Conservation (phyloP, 2,888 invertebrate species). For the Amphimallon solstitiale region DNA sequence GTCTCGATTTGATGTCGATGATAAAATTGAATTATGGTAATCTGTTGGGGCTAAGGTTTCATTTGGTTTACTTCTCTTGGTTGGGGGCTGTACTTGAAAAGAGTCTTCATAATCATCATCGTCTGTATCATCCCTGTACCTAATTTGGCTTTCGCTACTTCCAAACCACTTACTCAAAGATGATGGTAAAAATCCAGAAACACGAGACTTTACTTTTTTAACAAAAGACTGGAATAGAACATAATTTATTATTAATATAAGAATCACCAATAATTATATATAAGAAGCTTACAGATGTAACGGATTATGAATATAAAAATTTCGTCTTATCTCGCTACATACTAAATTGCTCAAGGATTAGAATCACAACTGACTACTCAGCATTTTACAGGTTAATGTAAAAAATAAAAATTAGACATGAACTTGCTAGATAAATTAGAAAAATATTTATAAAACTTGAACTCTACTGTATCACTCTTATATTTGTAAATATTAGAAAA, state of each 20-base stretch:
- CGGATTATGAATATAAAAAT: no score
- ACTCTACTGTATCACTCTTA: slow-evolving; percentile 14
- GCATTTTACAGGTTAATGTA: slow-evolving; percentile 28
- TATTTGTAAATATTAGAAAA: slow-evolving; percentile 13
- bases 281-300: no score
- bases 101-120: slow-evolving; percentile 61
- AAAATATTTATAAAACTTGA: slow-evolving; percentile 1
- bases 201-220: slow-evolving; percentile 72
- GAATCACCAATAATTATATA: no score
- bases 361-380: background rate
- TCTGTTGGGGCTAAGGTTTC: slow-evolving; percentile 7
- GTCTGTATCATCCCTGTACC: slow-evolving; percentile 62
- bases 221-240: slow-evolving; percentile 73
- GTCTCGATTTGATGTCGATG: background rate
- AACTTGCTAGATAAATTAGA: background rate
- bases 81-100: slow-evolving; percentile 64
- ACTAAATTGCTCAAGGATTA: background rate
- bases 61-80: slow-evolving; percentile 60
- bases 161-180: slow-evolving; percentile 69
- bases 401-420: slow-evolving; percentile 5
- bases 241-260: background rate
- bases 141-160: slow-evolving; percentile 49
- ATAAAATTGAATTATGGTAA: slow-evolving; percentile 15
- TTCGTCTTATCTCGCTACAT: no score
- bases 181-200: slow-evolving; percentile 72